These are phyloP conservation scores for Trichacis sp. DNA, from an alignment of 2,888 invertebrate genomes.

Conservation along the genomic window DNA sequence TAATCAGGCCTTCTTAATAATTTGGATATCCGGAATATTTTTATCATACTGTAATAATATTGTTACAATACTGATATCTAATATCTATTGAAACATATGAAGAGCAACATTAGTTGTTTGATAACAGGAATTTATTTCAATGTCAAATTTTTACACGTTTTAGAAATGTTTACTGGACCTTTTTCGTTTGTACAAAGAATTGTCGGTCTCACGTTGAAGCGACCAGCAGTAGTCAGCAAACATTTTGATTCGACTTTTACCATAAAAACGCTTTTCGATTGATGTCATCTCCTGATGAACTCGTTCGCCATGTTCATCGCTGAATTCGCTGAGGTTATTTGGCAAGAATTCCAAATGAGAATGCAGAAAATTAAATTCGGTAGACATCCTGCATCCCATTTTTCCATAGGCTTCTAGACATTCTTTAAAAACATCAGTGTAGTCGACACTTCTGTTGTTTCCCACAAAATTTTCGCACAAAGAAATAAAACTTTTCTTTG, in stretches of 20 bases:
- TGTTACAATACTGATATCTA: too few species aligned
- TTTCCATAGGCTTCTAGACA: constrained; percentile 29
- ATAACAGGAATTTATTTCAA: too few species aligned
- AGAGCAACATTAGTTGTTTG: too few species aligned
- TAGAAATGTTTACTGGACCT: neutral
- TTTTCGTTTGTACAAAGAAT: neutral
- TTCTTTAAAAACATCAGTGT: constrained; percentile 9
- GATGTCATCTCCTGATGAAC: constrained; percentile 51
- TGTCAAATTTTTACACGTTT: too few species aligned
- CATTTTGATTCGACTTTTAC: constrained; percentile 44
- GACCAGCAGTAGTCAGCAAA: constrained; percentile 28
- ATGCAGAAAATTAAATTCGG: constrained; percentile 43
- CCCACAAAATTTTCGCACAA: constrained; percentile 21
- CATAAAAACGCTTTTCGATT: too few species aligned
- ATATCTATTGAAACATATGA: too few species aligned
- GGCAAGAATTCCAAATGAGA: constrained; percentile 48
- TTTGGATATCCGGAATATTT: too few species aligned
- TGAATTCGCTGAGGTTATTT: constrained; percentile 45
- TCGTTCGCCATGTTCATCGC: constrained; percentile 52
- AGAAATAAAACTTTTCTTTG: constrained; percentile 16
- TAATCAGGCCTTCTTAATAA: too few species aligned
- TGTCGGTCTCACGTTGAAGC: constrained; percentile 8
- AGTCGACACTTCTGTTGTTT: constrained; percentile 21
- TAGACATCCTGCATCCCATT: constrained; percentile 46
- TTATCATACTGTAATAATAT: too few species aligned